phyloP scores from a whole-genome alignment of 2,888 invertebrate genomes.

The Plagiodera versicolora region DNA sequence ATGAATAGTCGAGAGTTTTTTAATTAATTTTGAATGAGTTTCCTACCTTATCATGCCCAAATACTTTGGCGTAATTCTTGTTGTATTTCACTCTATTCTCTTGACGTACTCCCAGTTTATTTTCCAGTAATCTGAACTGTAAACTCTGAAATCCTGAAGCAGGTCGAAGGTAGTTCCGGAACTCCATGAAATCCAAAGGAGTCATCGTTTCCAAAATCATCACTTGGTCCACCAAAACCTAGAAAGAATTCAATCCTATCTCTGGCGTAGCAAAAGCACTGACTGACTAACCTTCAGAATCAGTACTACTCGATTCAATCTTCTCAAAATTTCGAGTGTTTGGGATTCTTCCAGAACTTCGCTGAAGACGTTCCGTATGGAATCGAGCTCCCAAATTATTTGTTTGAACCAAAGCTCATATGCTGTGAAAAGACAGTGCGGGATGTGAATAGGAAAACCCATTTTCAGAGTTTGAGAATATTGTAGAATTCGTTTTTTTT shows the following conservation, averaged over 20 bases:
- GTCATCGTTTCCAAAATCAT: conserved; percentile 99
- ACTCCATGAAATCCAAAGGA: conserved; percentile 97
- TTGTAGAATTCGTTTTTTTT: too few species aligned
- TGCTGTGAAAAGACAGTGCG: conserved; percentile 63
- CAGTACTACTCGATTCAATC: conserved; percentile 87
- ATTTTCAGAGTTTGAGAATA: too few species aligned
- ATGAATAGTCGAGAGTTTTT: too few species aligned
- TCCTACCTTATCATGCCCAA: conserved; percentile 67
- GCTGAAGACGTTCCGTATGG: conserved; percentile 80
- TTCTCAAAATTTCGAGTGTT: conserved; percentile 88
- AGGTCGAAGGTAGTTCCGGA: conserved; percentile 87
- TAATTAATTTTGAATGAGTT: background rate
- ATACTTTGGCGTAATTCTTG: conserved; percentile 86
- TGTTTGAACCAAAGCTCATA: conserved; percentile 99
- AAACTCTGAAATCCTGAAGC: conserved; percentile 98
- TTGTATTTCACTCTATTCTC: conserved; percentile 92
- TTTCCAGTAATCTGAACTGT: conserved; percentile 94
- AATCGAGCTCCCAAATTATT: conserved; percentile 95
- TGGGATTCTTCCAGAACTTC: conserved; percentile 83
- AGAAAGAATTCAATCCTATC: conserved; percentile 36
- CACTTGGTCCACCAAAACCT: conserved; percentile 96
- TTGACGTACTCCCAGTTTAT: conserved; percentile 81
- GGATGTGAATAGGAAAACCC: background rate
- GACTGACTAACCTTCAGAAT: conserved; percentile 82
- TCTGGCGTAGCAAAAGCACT: too few species aligned